These are phyloP conservation scores for Phengaris arion DNA, from an alignment of 2,888 invertebrate species.

Conservation along the genomic window DNA sequence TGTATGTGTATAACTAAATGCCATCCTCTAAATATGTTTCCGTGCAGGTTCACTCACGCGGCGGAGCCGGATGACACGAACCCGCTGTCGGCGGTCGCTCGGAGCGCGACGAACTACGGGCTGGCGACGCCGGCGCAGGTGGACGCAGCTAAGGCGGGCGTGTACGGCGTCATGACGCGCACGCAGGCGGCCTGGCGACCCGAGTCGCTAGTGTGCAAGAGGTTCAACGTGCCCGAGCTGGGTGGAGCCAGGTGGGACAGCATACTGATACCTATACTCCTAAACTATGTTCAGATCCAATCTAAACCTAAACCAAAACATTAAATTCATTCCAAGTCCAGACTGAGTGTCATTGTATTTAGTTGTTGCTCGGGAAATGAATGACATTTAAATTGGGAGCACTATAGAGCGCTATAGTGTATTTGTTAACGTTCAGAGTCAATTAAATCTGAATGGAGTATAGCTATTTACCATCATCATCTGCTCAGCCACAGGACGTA, in stretches of 20 bases:
- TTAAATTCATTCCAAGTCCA: not conserved
- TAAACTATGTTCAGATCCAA: not conserved
- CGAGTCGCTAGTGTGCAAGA: conserved; percentile 88
- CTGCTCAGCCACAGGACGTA: too few relatives aligned
- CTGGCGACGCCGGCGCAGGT: conserved; percentile 72
- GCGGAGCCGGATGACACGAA: conserved; percentile 66
- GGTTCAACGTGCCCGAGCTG: conserved; percentile 96
- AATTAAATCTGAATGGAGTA: too few relatives aligned
- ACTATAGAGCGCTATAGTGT: too few relatives aligned
- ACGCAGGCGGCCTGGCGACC: conserved; percentile 88
- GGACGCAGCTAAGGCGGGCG: conserved; percentile 84
- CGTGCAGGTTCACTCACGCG: conserved; percentile 66
- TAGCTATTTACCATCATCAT: too few relatives aligned
- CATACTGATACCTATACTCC: not conserved
- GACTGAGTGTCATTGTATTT: too few relatives aligned
- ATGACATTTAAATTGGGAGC: too few relatives aligned
- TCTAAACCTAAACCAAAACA: not conserved
- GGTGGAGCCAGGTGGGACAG: conserved; percentile 61
- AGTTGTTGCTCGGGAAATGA: too few relatives aligned
- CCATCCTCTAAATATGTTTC: not conserved
- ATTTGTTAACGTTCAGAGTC: too few relatives aligned
- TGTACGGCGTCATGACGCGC: conserved; percentile 89
- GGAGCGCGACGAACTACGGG: conserved; percentile 57
- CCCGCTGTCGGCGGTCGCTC: conserved; percentile 59
- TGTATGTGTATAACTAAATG: too few relatives aligned